Percentiles rank a stretch among this genome's conserved stretches.
phyloP scores from a whole-genome alignment of 1,140 invertebrate genomes.

The Micrasema longulum region DNA sequence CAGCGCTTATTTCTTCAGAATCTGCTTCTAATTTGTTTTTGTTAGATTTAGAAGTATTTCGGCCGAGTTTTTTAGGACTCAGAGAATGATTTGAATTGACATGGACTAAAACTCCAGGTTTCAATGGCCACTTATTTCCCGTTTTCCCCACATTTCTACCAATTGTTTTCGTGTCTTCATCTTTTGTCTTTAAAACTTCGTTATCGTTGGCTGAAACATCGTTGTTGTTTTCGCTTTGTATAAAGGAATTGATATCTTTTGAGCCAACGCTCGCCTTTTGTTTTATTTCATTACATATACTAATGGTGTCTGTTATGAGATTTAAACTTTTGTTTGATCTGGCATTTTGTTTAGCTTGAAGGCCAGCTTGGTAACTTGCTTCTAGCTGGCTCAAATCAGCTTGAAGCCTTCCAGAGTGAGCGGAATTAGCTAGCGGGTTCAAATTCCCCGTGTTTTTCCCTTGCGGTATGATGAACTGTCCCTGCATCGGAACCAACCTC shows the following conservation, averaged over 20 bases:
- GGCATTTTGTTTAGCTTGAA: conserved; percentile 46
- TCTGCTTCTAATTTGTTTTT: conserved; percentile 50
- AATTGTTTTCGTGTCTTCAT: conserved; percentile 56
- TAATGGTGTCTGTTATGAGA: conserved; percentile 57
- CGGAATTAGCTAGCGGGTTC: conserved; percentile 57
- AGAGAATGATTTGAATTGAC: conserved; percentile 74
- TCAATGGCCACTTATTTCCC: conserved; percentile 86
- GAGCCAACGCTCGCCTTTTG: conserved; percentile 15
- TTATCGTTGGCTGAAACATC: conserved; percentile 47
- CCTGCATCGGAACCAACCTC: conserved; percentile 63
- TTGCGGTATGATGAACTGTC: conserved; percentile 57
- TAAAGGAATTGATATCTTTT: conserved; percentile 56
- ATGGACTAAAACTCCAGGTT: conserved; percentile 88
- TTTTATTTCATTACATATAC: conserved; percentile 52
- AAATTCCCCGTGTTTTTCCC: conserved; percentile 58
- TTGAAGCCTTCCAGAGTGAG: conserved; percentile 58
- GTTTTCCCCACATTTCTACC: conserved; percentile 61
- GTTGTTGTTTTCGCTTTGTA: conserved; percentile 58
- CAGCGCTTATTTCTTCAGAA: conserved; percentile 42
- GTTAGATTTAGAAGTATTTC: conserved; percentile 54
- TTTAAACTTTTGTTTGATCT: conserved; percentile 37
- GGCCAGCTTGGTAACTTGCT: conserved; percentile 51
- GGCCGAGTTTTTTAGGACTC: conserved; percentile 66
- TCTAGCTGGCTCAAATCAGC: conserved; percentile 59
- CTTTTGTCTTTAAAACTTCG: conserved; percentile 55